Base-by-base conservation (phyloP, 2,888 invertebrate species). In the Biston betularia region DNA sequence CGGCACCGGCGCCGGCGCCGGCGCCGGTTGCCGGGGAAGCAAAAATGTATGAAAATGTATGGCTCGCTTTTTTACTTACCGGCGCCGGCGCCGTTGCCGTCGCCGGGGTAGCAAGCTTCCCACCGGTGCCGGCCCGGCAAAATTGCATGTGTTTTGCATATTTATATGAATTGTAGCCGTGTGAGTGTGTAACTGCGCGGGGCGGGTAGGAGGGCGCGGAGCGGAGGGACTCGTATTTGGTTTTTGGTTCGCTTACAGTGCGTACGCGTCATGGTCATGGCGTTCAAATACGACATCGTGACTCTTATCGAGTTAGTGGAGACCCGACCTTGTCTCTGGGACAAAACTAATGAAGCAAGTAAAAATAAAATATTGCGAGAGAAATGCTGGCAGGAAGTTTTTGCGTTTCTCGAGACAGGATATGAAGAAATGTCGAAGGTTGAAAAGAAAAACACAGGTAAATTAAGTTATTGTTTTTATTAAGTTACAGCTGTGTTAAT, bases 321-420 rank as follows among this genome's bases (percentile, higher is more conserved):
- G 48, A 38, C 58, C 46, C 35, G 46, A 24, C 55, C 55, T 44
- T 55, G 56, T 45, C 56, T 56, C 42, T 53, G 62, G 62, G 62
- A 62, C 55, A 62, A 62, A 62, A 55, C 62, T 35, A 53, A 63
- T 57, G 63, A 63, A 57, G 63, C 52, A 57, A 57, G 52, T 57
- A 63, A 63, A 63, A 57, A 63, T 63, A 63, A 63, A 63, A 57
- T 57, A 12, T 57, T 63, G 52, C 57, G 52, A 63, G 57, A 63
- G 57, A 57, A 57, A 57, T 52, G 52, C 57, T 63, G 63, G 57
- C 52, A 57, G 52, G 57, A 63, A 52, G 56, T 63, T 57, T 63
- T 63, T 63, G 56, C 40, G 50, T 42, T 42, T 42, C 42, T 42
- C 8, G 42, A 42, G 42, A 42, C 42, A 42, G 42, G 42, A 42